Base-by-base conservation (phyloP, 1,140 invertebrate species). In the Probaryconus sp. region DNA sequence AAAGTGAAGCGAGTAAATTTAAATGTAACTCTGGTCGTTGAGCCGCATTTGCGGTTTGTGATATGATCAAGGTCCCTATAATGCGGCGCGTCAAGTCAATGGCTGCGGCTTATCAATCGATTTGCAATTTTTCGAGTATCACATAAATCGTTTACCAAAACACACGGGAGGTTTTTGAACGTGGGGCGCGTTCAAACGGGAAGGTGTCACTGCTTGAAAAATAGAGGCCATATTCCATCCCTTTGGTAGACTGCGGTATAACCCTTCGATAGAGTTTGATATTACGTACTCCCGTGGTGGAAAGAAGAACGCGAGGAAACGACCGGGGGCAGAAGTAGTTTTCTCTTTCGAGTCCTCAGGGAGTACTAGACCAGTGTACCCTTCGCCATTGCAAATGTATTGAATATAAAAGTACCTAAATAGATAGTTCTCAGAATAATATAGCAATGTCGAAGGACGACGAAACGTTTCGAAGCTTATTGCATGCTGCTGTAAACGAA, bases 401-500 rank as follows among this genome's bases (percentile, higher is more conserved):
- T 85, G 84, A 86, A 86, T 86, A 85, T 85, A 85, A 86, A 84
- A 85, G 84, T 77, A 83, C 55, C 80, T 80, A 84, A 85, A 83
- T 83, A 84, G 82, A 85, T 82, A 83, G 78, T 81, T 79, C 75
- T 48, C 56, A 55, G 77, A 83, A 83, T 86, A 84, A 85, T 81
- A 79, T 78, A 77, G 76, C 64, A 56, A 50, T 35, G 33, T 67
- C 65, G 40, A 61, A 35, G 33, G 47, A 13, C 33, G 30, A 13
- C 26, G 40, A 33, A 61, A 50, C 18, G 35, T 63, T n/a, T n/a
- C n/a, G n/a, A 69, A 37, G 30, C 17, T 37, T 63, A 77, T 75
- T 76, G 48, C 45, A 38, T 35, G 56, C 24, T 47, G 60, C 45
- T 79, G 78, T 76, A 79, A 82, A 83, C 79, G 82, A 84, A 85